Conservation (phyloP, 2,113 vertebrate genomes). For the Paramisgurnus dabryanus region DNA sequence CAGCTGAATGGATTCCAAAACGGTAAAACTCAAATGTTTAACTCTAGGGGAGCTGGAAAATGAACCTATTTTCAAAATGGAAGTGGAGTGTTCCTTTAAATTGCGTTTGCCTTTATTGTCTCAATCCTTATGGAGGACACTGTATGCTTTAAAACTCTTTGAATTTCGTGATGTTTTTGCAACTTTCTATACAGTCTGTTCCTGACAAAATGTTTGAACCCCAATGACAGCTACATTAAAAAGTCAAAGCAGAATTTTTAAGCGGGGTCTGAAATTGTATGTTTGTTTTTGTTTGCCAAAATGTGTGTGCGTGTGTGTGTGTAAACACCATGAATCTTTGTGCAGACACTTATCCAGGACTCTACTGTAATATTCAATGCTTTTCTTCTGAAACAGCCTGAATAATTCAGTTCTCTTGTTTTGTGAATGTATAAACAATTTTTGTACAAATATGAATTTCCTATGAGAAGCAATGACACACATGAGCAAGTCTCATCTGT, state of each 20-base stretch:
- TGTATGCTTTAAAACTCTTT: background rate
- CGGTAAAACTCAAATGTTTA: too few species aligned
- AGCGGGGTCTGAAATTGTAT: conserved; percentile 30
- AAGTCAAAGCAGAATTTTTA: conserved; percentile 14
- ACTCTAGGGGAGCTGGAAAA: too few species aligned
- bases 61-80: too few species aligned
- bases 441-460: conserved; percentile 67
- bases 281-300: conserved; percentile 8
- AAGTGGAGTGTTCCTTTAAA: too few species aligned
- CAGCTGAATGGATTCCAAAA: too few species aligned
- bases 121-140: too few species aligned
- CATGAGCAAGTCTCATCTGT: conserved; percentile 10
- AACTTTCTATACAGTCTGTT: conserved; percentile 26
- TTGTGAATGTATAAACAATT: conserved; percentile 67
- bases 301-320: conserved; percentile 12
- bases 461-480: background rate
- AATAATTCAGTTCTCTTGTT: conserved; percentile 72
- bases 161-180: background rate
- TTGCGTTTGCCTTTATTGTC: too few species aligned
- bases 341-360: conserved; percentile 61
- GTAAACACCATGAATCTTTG: conserved; percentile 12
- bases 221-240: background rate
- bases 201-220: conserved; percentile 8
- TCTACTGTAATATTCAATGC: conserved; percentile 74
- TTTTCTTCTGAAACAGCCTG: conserved; percentile 72